Base-by-base conservation (phyloP, 2,888 invertebrate species). In the Cerastis rubricosa region DNA sequence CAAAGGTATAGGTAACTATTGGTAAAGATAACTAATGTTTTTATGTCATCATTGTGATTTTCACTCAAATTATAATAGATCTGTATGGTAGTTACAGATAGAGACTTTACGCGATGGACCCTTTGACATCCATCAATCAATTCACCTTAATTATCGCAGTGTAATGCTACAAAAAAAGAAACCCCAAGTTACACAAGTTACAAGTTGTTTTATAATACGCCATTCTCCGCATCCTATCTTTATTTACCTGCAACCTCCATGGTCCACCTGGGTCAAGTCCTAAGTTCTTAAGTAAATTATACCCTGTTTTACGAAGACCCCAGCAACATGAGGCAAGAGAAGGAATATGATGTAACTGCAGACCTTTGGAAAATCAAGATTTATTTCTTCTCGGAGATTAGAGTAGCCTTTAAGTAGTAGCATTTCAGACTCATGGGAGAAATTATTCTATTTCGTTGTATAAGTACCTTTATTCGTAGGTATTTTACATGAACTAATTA, bases 401-500 rank as follows among this genome's bases (percentile, higher is more conserved):
- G 7, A 19, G 5, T 5, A n/a, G 25, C 25, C 22, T 11, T 35
- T 49, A 0, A 9, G 22, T 59, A 43, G 22, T 29, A 43, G 6
- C 6, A 25, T 49, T 40, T 43, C 19, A 25, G 22, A 12, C 7
- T 7, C 7, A 12, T 11, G 25, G 19, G 29, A 47, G 7, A 74
- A 73, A 74, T 35, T 0, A 29, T 29, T 35, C 6, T 5, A 22
- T 40, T 40, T 29, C 17, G 2, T 72, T 25, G 29, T n/a, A 4
- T 51, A 17, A 0, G 19, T 78, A 57, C 43, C 45, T 77, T 73
- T 74, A 81, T 51, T 81, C 49, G 11, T 43, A 67, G 22, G 51
- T 77, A 64, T 54, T 77, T 63, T 51, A 45, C 35, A 77, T 14
- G 0, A 81, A 81, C 6, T 19, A n/a, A 29, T 43, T 61, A 61